Evolutionary conservation across 1,140 invertebrate genomes (phyloP), one percentile per base, ranked within the genome.

Genomic region (Charaxes varanes): DNA sequence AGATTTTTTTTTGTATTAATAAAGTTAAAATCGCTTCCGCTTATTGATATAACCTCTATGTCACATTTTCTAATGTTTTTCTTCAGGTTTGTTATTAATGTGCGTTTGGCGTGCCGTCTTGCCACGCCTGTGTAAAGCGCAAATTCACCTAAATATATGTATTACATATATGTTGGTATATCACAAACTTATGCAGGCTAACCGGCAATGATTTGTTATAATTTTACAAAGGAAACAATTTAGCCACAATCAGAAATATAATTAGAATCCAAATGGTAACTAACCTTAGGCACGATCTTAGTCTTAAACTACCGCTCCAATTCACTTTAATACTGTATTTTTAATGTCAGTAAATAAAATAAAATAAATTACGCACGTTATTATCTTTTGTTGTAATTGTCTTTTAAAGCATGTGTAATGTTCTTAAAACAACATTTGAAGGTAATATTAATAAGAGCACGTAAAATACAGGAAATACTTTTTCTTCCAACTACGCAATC

Each of bases 71-170:
- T 38, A 46, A 46, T 53, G 49, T 41, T 50, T 59, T 67, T 62
- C 58, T 63, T 70, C 53, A 51, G 61, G 51, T 68, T 77, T 70
- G 62, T 71, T 78, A 74, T 78, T 78, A 76, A 78, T 78, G 64
- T 54, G 49, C 58, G 47, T 66, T 66, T 78, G 54, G 71, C 73
- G 73, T 78, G 71, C 55, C 28, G 41, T 38, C 48, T 48, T 44
- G 38, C 53, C 56, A 51, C 59, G 52, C 52, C 60, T 58, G 65
- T 63, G 55, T 54, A 47, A 48, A 68, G 56, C 47, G 56, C 55
- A 64, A 53, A 68, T 54, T 53, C 53, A 72, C 68, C 62, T 61
- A 68, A 59, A 61, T 53, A 63, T 15, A 21, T 17, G 11, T 31
- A 46, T 16, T 40, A 32, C 36, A 24, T 35, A 46, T 46, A 46